Percentiles rank a stretch among this genome's conserved stretches.
Evolutionary conservation across 2,888 invertebrate species (phyloP).

Genomic region (Pachymerium ferrugineum): DNA sequence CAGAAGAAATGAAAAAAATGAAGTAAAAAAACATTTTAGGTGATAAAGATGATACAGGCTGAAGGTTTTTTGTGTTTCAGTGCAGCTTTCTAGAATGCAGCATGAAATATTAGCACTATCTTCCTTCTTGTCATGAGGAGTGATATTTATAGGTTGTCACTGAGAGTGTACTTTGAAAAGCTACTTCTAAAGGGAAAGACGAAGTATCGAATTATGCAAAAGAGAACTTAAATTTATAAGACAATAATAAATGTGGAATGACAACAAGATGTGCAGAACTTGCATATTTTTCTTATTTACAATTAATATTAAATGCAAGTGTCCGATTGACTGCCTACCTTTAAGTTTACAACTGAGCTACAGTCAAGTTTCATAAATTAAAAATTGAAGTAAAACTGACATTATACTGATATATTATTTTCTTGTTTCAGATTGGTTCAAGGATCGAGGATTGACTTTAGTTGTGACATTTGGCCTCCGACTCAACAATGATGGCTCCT

Average conservation of each 20-base stretch:
- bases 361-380: no score
- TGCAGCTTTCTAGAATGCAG: background rate
- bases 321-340: no score
- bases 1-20: background rate
- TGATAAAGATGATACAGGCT: background rate
- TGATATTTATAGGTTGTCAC: conserved; percentile 11
- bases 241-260: background rate
- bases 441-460: background rate
- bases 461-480: background rate
- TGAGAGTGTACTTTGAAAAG: background rate
- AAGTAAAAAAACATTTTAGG: background rate
- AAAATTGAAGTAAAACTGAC: background rate
- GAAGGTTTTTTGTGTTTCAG: background rate
- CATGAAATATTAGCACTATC: conserved; percentile 12
- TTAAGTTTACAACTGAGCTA: no score
- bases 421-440: background rate
- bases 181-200: background rate
- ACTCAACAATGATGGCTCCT: conserved; percentile 1
- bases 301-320: no score
- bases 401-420: background rate
- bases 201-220: conserved; percentile 3
- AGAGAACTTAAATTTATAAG: conserved; percentile 11
- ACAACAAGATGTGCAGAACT: background rate
- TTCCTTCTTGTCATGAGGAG: background rate
- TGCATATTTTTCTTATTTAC: no score